These are phyloP conservation scores for Pogonus chalceus DNA, from an alignment of 1,140 invertebrate genomes.

Conservation along the genomic window DNA sequence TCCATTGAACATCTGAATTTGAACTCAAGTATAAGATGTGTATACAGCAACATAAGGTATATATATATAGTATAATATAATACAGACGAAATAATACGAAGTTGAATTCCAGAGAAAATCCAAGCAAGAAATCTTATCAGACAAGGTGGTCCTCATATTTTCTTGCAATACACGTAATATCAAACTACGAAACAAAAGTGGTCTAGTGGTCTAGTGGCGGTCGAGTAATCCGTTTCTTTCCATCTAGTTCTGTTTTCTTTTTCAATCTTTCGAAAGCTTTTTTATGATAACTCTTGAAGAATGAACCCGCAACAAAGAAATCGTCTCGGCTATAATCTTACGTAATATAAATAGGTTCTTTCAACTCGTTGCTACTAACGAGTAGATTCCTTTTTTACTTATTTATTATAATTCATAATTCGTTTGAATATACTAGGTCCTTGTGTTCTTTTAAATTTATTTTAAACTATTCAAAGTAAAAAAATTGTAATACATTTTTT, in stretches of 20 bases:
- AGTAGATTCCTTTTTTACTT: too few relatives aligned
- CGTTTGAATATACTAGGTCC: too few relatives aligned
- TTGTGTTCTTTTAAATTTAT: too few relatives aligned
- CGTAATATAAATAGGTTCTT: not conserved
- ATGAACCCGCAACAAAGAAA: not conserved
- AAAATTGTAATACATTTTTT: too few relatives aligned
- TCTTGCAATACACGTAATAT: not conserved
- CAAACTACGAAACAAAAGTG: conserved; percentile 7
- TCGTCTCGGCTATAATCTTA: not conserved
- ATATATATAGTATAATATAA: not conserved
- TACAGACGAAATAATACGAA: not conserved
- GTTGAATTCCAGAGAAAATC: not conserved
- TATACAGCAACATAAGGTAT: not conserved
- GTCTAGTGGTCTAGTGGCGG: not conserved
- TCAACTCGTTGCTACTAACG: too few relatives aligned
- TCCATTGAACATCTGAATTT: not conserved
- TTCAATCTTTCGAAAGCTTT: not conserved
- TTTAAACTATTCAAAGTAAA: too few relatives aligned
- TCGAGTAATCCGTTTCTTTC: not conserved
- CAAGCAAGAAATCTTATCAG: conserved; percentile 2
- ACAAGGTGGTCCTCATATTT: not conserved
- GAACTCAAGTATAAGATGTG: not conserved
- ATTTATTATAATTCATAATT: too few relatives aligned
- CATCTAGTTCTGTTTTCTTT: not conserved
- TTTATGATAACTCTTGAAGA: not conserved